Evolutionary conservation across 2,113 vertebrate genomes (phyloP).

Genomic region (Nicator chloris): DNA sequence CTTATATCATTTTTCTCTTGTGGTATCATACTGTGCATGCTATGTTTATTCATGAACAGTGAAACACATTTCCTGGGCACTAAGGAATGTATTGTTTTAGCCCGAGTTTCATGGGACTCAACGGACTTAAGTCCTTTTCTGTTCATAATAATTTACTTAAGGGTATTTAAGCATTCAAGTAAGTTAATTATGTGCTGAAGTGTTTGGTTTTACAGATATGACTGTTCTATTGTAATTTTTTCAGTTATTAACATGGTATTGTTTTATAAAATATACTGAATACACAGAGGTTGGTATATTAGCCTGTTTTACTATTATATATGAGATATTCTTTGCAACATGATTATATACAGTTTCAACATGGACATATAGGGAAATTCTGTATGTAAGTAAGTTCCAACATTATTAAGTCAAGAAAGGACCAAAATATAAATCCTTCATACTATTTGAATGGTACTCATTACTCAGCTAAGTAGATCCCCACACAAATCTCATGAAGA

Average conservation of each 20-base stretch:
- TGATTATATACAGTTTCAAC: neutral
- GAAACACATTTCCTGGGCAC: neutral
- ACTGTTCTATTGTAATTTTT: neutral
- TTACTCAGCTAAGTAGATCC: neutral
- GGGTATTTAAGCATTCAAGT: neutral
- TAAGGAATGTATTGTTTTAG: neutral
- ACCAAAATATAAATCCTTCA: neutral
- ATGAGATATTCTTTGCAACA: neutral
- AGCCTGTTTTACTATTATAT: neutral
- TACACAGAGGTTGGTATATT: neutral
- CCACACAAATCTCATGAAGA: neutral
- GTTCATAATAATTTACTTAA: neutral
- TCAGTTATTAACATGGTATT: neutral
- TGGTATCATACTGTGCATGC: constrained; percentile 10
- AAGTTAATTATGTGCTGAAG: neutral
- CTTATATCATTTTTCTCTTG: constrained; percentile 14
- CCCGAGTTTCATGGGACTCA: neutral
- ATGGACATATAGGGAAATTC: neutral
- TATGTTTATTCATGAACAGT: constrained; percentile 57
- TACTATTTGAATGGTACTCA: neutral
- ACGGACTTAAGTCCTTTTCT: neutral
- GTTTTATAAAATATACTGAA: neutral
- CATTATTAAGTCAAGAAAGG: neutral
- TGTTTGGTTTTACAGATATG: neutral
- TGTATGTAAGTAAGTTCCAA: neutral